Evolutionary conservation across 2,797 vertebrate genomes (phyloP), one percentile per base, ranked within the genome.

Genomic region (Melanotaenia parkinsoni): DNA sequence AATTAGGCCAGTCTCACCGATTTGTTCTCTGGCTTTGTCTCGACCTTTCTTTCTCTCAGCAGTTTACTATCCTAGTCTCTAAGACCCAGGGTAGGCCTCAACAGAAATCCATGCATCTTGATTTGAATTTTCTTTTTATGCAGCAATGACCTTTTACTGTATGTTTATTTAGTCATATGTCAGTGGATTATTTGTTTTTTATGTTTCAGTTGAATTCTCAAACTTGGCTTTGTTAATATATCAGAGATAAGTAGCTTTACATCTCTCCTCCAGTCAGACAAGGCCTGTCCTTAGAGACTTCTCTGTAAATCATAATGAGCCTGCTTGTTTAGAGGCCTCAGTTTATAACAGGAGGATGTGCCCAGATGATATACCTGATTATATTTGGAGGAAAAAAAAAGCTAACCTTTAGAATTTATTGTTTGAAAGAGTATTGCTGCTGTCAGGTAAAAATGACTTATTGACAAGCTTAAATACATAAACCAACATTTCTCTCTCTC

Each of bases 1-100:
- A 88, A 91, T 93, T 91, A 88, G 88, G 69, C 83, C 58, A 61
- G 75, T 83, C 81, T 83, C 73, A 73, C 70, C 50, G 67, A 83
- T 89, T 90, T 76, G 83, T 81, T 88, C 77, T 85, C 60, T 87
- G 67, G 74, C 71, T 88, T 66, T 81, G 65, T 76, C 76, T 73
- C 74, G 75, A 60, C 82, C 65, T 77, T 64, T 81, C 66, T 78
- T 67, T 81, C 76, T 76, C 67, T 80, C 77, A 56, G 72, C 74
- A 45, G 51, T 77, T 76, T 69, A 63, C 79, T 78, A 61, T 54
- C 43, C 18, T 32, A n/a, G 10, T 22, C 47, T 22, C 70, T 45
- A 8, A 66, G 58, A 70, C 18, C 32, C 62, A 1, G 9, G n/a
- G 40, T 12, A 38, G 43, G 4, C n/a, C 66, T 58, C 14, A 60